A percentile compares a stretch with the other conserved stretches of the same genome.
phyloP scores from a whole-genome alignment of 2,888 invertebrate genomes.

The Dilophus febrilis region DNA sequence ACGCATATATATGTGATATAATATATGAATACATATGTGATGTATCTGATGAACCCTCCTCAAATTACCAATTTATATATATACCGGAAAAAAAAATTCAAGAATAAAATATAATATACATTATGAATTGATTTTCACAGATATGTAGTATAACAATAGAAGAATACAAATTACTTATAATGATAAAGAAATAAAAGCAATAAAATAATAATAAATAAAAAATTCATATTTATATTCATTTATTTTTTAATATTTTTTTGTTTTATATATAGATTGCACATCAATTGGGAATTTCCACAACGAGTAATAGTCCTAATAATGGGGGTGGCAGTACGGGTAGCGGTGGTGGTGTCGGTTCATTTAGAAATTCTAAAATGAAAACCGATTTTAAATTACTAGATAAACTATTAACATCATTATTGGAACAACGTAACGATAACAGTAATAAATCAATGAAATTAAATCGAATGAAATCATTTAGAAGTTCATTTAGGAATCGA shows the following conservation, averaged over 20 bases:
- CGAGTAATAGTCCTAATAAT: background rate
- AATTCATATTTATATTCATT: background rate
- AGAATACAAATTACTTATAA: too few relatives aligned
- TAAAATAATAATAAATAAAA: conserved; percentile 1
- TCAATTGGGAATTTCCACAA: conserved; percentile 1
- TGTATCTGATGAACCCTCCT: too few relatives aligned
- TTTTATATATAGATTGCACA: background rate
- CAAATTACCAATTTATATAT: too few relatives aligned
- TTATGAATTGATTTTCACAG: too few relatives aligned
- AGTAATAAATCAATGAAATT: conserved; percentile 18
- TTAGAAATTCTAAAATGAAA: conserved; percentile 31
- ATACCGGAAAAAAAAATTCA: too few relatives aligned
- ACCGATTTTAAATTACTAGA: conserved; percentile 44
- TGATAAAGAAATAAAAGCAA: too few relatives aligned
- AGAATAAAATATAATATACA: too few relatives aligned
- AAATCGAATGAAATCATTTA: conserved; percentile 26
- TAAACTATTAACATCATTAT: conserved; percentile 40
- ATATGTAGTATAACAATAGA: too few relatives aligned
- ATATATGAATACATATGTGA: too few relatives aligned
- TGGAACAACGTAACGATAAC: conserved; percentile 30
- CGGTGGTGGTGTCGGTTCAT: background rate
- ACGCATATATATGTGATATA: too few relatives aligned
- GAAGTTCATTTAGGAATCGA: conserved; percentile 15
- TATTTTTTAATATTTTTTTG: too few relatives aligned
- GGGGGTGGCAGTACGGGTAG: background rate